A percentile compares a stretch with the other conserved stretches of the same genome.
Evolutionary conservation across 2,113 vertebrate species (phyloP).

Genomic region (Patagioenas fasciata): DNA sequence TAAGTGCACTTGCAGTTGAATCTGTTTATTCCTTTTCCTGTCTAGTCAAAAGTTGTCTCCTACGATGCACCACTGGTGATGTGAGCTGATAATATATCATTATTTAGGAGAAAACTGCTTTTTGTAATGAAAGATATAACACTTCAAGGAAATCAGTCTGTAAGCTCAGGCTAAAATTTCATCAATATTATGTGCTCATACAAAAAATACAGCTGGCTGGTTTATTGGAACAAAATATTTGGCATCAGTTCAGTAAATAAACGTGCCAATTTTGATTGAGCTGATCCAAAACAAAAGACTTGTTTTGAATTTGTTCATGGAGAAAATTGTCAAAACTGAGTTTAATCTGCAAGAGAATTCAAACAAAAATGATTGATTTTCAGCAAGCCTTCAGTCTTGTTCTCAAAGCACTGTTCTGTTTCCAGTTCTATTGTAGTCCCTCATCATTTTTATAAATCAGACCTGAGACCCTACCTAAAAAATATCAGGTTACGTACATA

Average conservation of each 20-base stretch:
- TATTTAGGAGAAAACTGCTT: background rate
- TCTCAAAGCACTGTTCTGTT: background rate
- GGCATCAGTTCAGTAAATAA: background rate
- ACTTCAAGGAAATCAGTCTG: background rate
- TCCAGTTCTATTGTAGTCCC: background rate
- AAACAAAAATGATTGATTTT: background rate
- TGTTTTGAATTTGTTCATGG: background rate
- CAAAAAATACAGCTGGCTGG: background rate
- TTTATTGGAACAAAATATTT: background rate
- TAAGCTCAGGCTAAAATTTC: background rate
- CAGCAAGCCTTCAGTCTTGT: background rate
- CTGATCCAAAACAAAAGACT: background rate
- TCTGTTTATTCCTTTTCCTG: background rate
- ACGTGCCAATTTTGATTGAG: background rate
- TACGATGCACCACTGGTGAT: background rate
- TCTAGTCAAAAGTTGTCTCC: background rate
- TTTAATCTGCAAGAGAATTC: background rate
- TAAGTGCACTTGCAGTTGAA: background rate
- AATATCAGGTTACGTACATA: background rate
- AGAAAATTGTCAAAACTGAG: background rate
- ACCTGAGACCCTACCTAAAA: background rate
- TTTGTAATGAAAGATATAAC: background rate
- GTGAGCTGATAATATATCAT: background rate
- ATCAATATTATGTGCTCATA: background rate
- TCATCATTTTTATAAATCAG: background rate